Evolutionary conservation across 2,797 vertebrate genomes (phyloP).

Genomic region (Betta splendens): DNA sequence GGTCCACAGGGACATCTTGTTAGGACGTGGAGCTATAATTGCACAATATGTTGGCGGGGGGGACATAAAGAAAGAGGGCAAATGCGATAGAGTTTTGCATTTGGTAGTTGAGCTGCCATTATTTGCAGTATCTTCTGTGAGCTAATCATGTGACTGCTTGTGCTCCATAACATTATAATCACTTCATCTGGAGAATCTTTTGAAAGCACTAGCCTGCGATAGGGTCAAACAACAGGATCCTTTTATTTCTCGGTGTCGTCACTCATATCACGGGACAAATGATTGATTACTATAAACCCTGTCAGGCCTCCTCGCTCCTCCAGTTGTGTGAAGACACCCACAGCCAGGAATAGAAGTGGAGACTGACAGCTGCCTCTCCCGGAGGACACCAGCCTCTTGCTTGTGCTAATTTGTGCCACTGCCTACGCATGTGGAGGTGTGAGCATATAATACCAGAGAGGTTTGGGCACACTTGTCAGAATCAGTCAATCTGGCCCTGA

Average conservation of each 20-base stretch:
- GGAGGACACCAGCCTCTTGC: constrained; percentile 55
- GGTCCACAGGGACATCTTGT: constrained; percentile 71
- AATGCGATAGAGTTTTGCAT: constrained; percentile 22
- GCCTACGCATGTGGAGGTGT: constrained; percentile 65
- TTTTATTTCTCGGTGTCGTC: constrained; percentile 30
- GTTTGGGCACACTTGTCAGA: constrained; percentile 58
- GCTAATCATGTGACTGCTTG: constrained; percentile 12
- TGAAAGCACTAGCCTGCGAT: constrained; percentile 27
- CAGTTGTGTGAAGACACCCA: constrained; percentile 48
- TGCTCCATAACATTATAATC: constrained; percentile 6
- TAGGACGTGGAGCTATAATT: constrained; percentile 75
- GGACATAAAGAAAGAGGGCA: constrained; percentile 50
- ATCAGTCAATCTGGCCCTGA: constrained; percentile 34
- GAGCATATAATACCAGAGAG: constrained; percentile 55
- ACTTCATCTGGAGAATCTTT: constrained; percentile 13
- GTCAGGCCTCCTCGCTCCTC: constrained; percentile 43
- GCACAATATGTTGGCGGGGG: constrained; percentile 52
- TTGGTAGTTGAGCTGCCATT: constrained; percentile 1
- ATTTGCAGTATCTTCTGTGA: constrained; percentile 9
- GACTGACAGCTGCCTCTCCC: constrained; percentile 77
- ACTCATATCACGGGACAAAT: constrained; percentile 40
- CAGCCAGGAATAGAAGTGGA: constrained; percentile 71
- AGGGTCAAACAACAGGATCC: constrained; percentile 25
- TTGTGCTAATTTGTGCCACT: constrained; percentile 71
- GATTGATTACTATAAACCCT: constrained; percentile 72